Evolutionary conservation across 2,888 invertebrate genomes (phyloP).

Genomic region (Cerastis leucographa): DNA sequence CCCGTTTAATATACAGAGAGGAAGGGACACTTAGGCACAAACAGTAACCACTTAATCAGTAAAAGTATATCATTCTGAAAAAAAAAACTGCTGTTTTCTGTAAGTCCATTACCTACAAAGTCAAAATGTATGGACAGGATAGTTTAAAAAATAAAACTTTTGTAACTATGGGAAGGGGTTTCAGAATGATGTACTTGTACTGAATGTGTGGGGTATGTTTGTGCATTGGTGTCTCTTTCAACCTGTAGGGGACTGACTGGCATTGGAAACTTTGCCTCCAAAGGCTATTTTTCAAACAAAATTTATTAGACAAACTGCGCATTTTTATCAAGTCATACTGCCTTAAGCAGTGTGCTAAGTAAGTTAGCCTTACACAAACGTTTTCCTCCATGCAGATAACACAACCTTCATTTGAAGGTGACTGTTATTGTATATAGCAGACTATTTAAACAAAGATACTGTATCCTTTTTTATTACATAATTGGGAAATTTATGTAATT

Average conservation of each 20-base stretch:
- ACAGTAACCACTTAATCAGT: no score
- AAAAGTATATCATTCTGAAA: no score
- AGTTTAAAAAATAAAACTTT: no score
- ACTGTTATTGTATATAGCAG: constrained; percentile 13
- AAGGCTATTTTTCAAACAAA: background rate
- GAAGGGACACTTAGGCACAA: no score
- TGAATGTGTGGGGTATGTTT: background rate
- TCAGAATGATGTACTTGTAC: no score
- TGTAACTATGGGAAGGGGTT: no score
- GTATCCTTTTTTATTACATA: constrained; percentile 19
- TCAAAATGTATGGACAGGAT: no score
- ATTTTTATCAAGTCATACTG: background rate
- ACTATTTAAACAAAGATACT: constrained; percentile 17
- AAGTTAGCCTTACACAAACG: constrained; percentile 27
- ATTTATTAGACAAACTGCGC: background rate
- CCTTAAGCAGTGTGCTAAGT: constrained; percentile 24
- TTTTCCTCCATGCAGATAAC: constrained; percentile 48
- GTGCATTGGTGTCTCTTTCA: background rate
- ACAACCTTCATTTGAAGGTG: constrained; percentile 68
- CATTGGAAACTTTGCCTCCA: background rate
- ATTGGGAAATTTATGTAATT: constrained; percentile 16
- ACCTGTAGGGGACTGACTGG: background rate
- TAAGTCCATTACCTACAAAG: no score
- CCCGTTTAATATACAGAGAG: no score
- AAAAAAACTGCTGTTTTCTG: no score